Base-by-base conservation (phyloP, 1,140 invertebrate species). In the Phocides pigmalion region DNA sequence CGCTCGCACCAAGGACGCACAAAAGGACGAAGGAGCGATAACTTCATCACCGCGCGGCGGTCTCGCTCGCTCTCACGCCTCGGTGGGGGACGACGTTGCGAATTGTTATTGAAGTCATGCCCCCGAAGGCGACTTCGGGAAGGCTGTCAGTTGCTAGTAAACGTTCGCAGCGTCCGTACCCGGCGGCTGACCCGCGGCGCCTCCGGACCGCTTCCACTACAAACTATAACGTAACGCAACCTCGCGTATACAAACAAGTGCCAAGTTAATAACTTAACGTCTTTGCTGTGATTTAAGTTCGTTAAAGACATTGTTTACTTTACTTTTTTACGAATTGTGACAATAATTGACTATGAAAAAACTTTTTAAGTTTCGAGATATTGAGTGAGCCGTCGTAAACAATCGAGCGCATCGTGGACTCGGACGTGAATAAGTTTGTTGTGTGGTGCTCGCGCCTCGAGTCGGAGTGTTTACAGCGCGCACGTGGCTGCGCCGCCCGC, bases 61-160 rank as follows among this genome's bases (percentile, higher is more conserved):
- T 90, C 88, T 89, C 85, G 63, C 82, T 88, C 85, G 78, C 87
- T 82, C 87, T 76, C 76, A 75, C 76, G 81, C 75, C 73, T 70
- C 83, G 84, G 86, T 87, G 88, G 88, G 87, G 86, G 88, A 88
- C 88, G 84, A 90, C 85, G 84, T 90, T 90, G 88, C 88, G 88
- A 90, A 90, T 90, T 90, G 88, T 90, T 90, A 90, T 90, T 89
- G 88, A 89, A 90, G 88, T 90, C 88, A 89, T 89, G 86, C 86
- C 88, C 88, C 88, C 86, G 85, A 89, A 90, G 88, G 87, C 88
- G 87, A 90, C 85, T 89, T 88, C 85, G 86, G 88, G 88, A 90
- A 89, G 88, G 86, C 88, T 89, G 85, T 90, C 88, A 90, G 88
- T 90, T 87, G 87, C 79, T 87, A 80, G 79, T 87, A 89, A 88